Percentiles rank a stretch among this genome's conserved stretches.
These are phyloP conservation scores for Epizoanthus illoricatus DNA, from an alignment of 92 coral and sea anemone species.

Conservation along the genomic window DNA sequence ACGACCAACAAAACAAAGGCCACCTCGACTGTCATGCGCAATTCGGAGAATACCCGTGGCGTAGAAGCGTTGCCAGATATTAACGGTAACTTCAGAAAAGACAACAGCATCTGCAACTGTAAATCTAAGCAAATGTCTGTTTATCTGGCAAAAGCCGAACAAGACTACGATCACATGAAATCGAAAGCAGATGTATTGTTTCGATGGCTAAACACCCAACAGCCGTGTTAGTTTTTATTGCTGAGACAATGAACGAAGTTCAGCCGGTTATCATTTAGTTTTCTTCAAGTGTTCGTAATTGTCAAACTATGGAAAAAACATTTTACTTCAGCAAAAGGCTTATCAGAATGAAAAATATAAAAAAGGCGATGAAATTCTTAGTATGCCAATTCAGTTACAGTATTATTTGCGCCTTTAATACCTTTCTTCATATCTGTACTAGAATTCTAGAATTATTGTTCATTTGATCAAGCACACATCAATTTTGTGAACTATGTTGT, in stretches of 20 bases:
- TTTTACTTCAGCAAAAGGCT: too few species aligned
- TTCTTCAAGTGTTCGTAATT: too few species aligned
- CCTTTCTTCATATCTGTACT: too few species aligned
- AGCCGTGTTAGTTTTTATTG: background rate
- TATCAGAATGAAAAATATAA: too few species aligned
- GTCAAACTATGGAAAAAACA: too few species aligned
- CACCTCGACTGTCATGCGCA: background rate
- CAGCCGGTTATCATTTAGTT: too few species aligned
- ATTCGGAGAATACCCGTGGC: background rate
- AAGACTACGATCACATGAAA: background rate
- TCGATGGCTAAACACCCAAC: background rate
- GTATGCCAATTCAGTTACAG: too few species aligned
- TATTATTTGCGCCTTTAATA: too few species aligned
- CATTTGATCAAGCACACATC: too few species aligned
- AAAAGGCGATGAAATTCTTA: too few species aligned
- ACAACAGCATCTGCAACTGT: background rate
- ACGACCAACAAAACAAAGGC: background rate
- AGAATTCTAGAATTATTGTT: too few species aligned
- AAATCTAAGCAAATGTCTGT: constrained; percentile 4
- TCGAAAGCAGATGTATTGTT: background rate
- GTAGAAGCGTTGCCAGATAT: background rate
- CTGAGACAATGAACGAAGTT: background rate
- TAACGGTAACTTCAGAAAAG: constrained; percentile 1
- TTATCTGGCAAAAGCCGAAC: constrained; percentile 15
- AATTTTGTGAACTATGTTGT: too few species aligned